These are phyloP conservation scores for Tholera decimalis DNA, from an alignment of 2,888 invertebrate genomes.

Conservation along the genomic window DNA sequence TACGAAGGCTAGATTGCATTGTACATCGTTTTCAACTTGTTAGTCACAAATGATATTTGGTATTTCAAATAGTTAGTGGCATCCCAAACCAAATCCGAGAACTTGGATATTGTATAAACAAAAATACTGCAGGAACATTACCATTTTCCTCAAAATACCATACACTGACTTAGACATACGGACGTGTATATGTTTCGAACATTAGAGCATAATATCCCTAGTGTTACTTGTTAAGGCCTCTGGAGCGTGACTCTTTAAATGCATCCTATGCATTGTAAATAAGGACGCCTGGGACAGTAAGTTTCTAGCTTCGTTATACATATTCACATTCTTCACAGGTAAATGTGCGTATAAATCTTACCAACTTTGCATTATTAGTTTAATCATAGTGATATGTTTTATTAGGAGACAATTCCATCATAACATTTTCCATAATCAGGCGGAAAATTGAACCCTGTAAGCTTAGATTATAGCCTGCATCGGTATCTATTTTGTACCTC, in stretches of 20 bases:
- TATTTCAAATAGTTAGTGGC: constrained; percentile 61
- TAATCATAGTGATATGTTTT: constrained; percentile 80
- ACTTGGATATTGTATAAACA: constrained; percentile 12
- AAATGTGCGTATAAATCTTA: constrained; percentile 56
- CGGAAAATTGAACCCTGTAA: constrained; percentile 76
- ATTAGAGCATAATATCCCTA: constrained; percentile 35
- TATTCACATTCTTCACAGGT: constrained; percentile 39
- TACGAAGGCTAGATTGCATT: constrained; percentile 38
- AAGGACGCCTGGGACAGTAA: constrained; percentile 28
- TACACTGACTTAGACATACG: constrained; percentile 70
- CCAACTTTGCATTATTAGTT: constrained; percentile 50
- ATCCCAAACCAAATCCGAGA: constrained; percentile 11
- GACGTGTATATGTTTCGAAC: constrained; percentile 61
- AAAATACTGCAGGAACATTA: constrained; percentile 17
- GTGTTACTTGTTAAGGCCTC: constrained; percentile 58
- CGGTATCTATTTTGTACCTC: constrained; percentile 51
- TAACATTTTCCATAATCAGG: constrained; percentile 74
- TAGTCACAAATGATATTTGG: constrained; percentile 65
- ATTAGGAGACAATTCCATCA: constrained; percentile 70
- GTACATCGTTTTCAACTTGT: constrained; percentile 39
- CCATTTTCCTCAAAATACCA: constrained; percentile 29
- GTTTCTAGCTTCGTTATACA: constrained; percentile 31
- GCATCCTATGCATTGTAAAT: constrained; percentile 56
- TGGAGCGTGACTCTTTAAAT: constrained; percentile 49
- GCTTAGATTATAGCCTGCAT: constrained; percentile 48